Evolutionary conservation across 2,888 invertebrate species (phyloP).

Genomic region (Lycocerus yunnanus): DNA sequence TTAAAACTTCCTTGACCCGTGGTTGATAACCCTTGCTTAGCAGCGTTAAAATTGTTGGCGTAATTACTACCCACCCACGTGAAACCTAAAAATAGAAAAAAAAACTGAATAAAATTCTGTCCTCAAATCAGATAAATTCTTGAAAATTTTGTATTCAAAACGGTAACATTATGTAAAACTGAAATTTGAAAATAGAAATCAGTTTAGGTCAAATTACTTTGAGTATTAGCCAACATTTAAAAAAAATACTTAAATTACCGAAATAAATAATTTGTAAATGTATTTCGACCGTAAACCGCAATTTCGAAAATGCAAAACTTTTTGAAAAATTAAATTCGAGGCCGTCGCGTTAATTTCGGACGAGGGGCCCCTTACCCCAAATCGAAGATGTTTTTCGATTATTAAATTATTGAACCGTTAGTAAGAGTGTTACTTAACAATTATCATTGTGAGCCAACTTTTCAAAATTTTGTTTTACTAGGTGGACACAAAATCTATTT

Average conservation of each 20-base stretch:
- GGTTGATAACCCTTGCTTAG: no score
- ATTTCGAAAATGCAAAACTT: background rate
- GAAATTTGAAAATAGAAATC: background rate
- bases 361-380: no score
- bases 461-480: constrained; percentile 20
- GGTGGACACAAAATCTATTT: constrained; percentile 20
- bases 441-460: constrained; percentile 16
- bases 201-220: background rate
- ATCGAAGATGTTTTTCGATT: background rate
- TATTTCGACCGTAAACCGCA: no score
- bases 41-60: background rate
- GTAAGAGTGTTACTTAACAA: background rate
- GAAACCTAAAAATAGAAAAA: background rate
- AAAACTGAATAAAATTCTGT: background rate
- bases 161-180: background rate
- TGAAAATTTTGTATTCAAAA: background rate
- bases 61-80: background rate
- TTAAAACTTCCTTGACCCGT: no score
- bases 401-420: background rate
- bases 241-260: background rate
- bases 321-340: no score
- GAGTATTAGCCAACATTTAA: background rate
- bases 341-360: no score
- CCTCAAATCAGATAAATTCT: background rate
- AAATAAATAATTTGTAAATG: background rate